These are phyloP conservation scores for Pleuronectes platessa DNA, from an alignment of 2,113 vertebrate genomes.

Conservation along the genomic window DNA sequence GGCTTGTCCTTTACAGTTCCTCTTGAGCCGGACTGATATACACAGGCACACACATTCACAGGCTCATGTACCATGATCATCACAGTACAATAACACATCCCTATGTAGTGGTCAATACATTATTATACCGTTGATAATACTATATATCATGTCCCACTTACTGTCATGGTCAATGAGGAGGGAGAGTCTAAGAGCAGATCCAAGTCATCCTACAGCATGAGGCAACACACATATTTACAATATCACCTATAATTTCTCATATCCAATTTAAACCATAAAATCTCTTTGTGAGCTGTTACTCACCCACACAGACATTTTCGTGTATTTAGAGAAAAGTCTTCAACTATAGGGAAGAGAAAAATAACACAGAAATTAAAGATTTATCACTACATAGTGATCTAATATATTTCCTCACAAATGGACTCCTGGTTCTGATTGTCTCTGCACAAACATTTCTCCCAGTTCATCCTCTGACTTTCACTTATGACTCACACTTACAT, in stretches of 20 bases:
- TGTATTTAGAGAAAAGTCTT: background rate
- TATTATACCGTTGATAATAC: no score
- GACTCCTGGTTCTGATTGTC: background rate
- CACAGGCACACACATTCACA: conserved; percentile 14
- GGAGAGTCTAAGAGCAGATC: conserved; percentile 80
- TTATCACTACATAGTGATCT: no score
- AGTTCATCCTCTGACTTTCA: background rate
- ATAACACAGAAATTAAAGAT: accelerated
- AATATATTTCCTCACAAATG: background rate
- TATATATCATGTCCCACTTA: conserved; percentile 27
- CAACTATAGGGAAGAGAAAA: background rate
- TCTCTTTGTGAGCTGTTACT: conserved; percentile 22
- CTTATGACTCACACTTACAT: background rate
- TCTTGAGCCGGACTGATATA: conserved; percentile 78
- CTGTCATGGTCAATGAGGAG: conserved; percentile 66
- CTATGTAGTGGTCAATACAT: no score
- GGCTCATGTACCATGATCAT: background rate
- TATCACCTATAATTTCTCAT: background rate
- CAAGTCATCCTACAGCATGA: conserved; percentile 78
- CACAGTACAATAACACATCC: no score
- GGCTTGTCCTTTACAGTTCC: conserved; percentile 84
- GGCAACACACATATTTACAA: background rate
- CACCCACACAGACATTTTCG: conserved; percentile 73
- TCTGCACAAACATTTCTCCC: background rate
- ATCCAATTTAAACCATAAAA: no score